Base-by-base conservation (phyloP, 2,113 vertebrate genomes). In the Noctilio leporinus region DNA sequence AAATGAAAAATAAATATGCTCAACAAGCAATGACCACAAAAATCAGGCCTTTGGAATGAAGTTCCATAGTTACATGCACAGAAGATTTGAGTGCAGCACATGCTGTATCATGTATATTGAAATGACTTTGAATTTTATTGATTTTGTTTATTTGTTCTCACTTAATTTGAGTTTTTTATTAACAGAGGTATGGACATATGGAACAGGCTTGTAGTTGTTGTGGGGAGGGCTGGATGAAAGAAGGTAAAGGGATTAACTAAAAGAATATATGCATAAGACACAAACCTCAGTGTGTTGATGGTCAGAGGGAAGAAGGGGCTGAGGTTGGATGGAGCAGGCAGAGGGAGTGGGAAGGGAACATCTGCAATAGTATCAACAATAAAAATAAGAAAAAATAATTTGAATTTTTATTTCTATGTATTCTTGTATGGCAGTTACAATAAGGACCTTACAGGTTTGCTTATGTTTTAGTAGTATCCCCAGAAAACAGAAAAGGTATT, bases 1-100 rank as follows among this genome's bases (percentile, higher is more conserved):
- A 7, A 0, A 51, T 0, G 1, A 59, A 4, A 75, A 33, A 69
- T 4, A 76, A 82, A 33, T 7, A 11, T 0, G 0, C 5, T 19
- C 10, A 59, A 45, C 30, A n/a, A 28, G 9, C 10, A 20, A 49
- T 4, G 40, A 9, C 22, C 40, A 10, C 10, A 30, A 53, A 16
- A 33, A 24, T 10, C 92, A 2, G 0, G 0, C 33, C 28, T 38
- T 0, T 0, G 49, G 8, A 12, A 24, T 16, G 3, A 24, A 19
- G 57, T 0, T n/a, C 38, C 2, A 1, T 4, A 24, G 10, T 26
- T 30, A 22, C 15, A 1, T 1, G 2, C 33, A 12, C 7, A 10
- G 17, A 43, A 55, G 28, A 14, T n/a, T 17, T 35, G 67, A 45
- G 33, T 2, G n/a, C 15, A 55, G 33, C 24, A 4, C 7, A 4